phyloP scores from a whole-genome alignment of 2,113 vertebrate species.

The Otolemur garnettii region DNA sequence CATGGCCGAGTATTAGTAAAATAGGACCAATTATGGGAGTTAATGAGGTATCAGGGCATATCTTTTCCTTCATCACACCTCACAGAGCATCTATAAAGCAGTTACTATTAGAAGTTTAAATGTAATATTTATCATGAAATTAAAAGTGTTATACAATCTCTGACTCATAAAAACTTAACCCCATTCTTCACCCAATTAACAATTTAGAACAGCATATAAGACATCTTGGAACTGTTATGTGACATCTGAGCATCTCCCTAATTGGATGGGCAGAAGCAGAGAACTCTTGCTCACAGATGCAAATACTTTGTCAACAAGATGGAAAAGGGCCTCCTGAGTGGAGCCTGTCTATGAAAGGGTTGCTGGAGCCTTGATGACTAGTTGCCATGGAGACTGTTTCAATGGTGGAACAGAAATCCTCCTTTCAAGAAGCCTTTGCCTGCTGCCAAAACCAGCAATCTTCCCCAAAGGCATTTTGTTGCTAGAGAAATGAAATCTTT shows the following conservation, averaged over 20 bases:
- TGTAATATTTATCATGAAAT: conserved; percentile 3
- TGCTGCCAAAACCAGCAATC: conserved; percentile 80
- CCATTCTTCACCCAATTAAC: neutral
- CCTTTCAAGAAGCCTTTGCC: conserved; percentile 77
- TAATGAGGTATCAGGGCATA: neutral
- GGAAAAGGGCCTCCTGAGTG: conserved; percentile 65
- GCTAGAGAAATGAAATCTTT: conserved; percentile 67
- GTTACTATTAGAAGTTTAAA: neutral
- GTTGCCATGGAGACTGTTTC: conserved; percentile 79
- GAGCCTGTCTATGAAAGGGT: conserved; percentile 71
- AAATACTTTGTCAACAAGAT: conserved; percentile 62
- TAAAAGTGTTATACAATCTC: conserved; percentile 27
- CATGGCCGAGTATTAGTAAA: neutral
- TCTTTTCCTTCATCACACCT: neutral
- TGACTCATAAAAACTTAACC: conserved; percentile 50
- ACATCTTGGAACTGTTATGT: neutral
- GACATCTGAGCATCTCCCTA: neutral
- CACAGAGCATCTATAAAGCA: neutral
- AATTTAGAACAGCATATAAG: conserved; percentile 30
- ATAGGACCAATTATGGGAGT: neutral
- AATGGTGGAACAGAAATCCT: conserved; percentile 71
- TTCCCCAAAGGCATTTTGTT: conserved; percentile 79
- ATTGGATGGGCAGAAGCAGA: conserved; percentile 45
- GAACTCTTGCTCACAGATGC: conserved; percentile 71
- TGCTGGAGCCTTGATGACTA: conserved; percentile 67